Percentiles rank a stretch among this genome's conserved stretches.
phyloP scores from a whole-genome alignment of 2,113 vertebrate genomes.

The Anoplopoma fimbria region DNA sequence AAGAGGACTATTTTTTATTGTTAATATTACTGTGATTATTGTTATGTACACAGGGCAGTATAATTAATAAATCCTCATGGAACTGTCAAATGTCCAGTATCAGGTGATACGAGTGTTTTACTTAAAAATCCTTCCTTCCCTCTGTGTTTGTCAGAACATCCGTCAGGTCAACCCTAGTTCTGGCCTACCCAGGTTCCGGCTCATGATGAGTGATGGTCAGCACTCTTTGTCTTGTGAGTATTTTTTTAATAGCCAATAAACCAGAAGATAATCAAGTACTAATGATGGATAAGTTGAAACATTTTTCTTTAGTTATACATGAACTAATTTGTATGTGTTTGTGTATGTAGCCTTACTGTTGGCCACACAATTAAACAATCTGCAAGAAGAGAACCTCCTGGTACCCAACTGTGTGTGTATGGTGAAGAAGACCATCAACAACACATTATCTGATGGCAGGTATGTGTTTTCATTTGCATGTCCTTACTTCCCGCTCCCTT shows the following conservation, averaged over 20 bases:
- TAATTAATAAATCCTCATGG: background rate
- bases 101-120: background rate
- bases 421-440: slow-evolving; percentile 85
- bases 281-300: background rate
- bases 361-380: slow-evolving; percentile 88
- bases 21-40: background rate
- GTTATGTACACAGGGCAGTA: background rate
- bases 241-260: background rate
- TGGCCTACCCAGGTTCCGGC: slow-evolving; percentile 83
- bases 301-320: background rate
- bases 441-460: slow-evolving; percentile 90
- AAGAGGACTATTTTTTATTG: background rate
- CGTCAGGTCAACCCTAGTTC: slow-evolving; percentile 76
- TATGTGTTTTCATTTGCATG: slow-evolving; percentile 58
- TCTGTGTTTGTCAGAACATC: slow-evolving; percentile 79
- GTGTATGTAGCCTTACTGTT: slow-evolving; percentile 65
- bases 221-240: slow-evolving; percentile 88
- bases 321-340: slow-evolving; percentile 15
- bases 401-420: slow-evolving; percentile 85
- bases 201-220: slow-evolving; percentile 91
- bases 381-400: slow-evolving; percentile 82
- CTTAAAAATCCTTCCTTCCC: background rate
- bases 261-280: background rate
- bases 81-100: background rate
- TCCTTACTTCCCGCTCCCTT: background rate